phyloP scores from a whole-genome alignment of 2,797 vertebrate genomes.

The Thripadectes ignobilis region DNA sequence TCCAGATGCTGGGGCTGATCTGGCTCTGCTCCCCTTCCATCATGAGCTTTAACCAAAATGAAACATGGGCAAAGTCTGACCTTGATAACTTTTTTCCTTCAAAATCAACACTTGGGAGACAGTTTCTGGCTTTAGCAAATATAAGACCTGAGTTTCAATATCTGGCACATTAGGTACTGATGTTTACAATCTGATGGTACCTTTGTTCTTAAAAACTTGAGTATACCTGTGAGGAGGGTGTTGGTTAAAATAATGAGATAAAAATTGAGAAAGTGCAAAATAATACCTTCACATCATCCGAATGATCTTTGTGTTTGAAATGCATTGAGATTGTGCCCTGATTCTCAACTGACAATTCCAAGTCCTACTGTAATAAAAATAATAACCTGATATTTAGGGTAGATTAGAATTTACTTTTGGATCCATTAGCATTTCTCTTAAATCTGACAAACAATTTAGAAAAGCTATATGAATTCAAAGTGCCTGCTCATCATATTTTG shows the following conservation, averaged over 20 bases:
- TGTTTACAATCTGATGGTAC: neutral
- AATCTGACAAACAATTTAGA: conserved; percentile 50
- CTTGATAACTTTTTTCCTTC: neutral
- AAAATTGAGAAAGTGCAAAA: neutral
- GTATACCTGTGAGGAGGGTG: neutral
- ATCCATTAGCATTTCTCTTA: conserved; percentile 63
- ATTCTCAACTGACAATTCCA: neutral
- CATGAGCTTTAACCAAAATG: neutral
- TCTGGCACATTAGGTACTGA: neutral
- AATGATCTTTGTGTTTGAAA: neutral
- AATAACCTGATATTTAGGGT: conserved; percentile 43
- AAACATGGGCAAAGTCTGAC: neutral
- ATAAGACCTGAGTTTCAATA: neutral
- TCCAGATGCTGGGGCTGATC: neutral
- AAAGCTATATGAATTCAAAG: conserved; percentile 55
- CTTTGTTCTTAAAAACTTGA: neutral
- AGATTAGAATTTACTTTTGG: conserved; percentile 57
- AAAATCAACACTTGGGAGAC: neutral
- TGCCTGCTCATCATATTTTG: conserved; percentile 64
- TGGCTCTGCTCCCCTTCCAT: neutral
- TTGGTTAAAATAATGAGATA: conserved; percentile 21
- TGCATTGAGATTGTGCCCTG: neutral
- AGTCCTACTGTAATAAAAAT: conserved; percentile 38
- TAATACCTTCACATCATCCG: neutral
- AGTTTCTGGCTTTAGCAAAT: neutral